These are phyloP conservation scores for Altica lythri DNA, from an alignment of 2,888 invertebrate species.

Conservation along the genomic window DNA sequence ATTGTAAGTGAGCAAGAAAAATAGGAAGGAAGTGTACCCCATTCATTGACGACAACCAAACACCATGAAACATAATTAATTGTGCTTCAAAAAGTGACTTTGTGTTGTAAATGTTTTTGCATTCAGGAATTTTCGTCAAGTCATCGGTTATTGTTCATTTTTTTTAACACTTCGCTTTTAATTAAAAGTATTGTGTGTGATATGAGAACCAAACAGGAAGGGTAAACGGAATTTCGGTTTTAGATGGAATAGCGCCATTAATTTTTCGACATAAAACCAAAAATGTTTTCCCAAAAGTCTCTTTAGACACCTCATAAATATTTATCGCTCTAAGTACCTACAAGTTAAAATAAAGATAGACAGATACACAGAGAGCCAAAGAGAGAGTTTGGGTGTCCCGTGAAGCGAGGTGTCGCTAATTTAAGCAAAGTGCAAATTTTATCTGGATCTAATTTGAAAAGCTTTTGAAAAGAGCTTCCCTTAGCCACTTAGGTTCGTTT, in stretches of 20 bases:
- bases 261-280: too few relatives aligned
- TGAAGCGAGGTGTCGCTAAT: slow-evolving; percentile 53
- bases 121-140: slow-evolving; percentile 31
- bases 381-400: slow-evolving; percentile 31
- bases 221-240: slow-evolving; percentile 29
- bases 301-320: slow-evolving; percentile 13
- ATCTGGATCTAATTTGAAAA: slow-evolving; percentile 49
- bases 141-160: slow-evolving; percentile 38
- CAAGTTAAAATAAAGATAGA: slow-evolving; percentile 18
- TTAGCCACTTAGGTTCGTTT: slow-evolving; percentile 55
- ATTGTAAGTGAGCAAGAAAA: slow-evolving; percentile 44
- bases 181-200: slow-evolving; percentile 33
- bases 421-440: slow-evolving; percentile 54
- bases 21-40: slow-evolving; percentile 48
- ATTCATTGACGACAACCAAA: slow-evolving; percentile 53
- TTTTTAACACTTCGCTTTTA: slow-evolving; percentile 37
- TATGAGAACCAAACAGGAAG: slow-evolving; percentile 24
- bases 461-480: slow-evolving; percentile 46
- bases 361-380: slow-evolving; percentile 3
- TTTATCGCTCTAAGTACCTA: slow-evolving; percentile 17
- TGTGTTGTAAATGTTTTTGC: slow-evolving; percentile 43
- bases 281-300: background rate
- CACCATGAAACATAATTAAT: slow-evolving; percentile 59
- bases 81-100: slow-evolving; percentile 54
- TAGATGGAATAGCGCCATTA: too few relatives aligned